Evolutionary conservation across 2,113 vertebrate genomes (phyloP).

Genomic region (Apteryx mantelli): DNA sequence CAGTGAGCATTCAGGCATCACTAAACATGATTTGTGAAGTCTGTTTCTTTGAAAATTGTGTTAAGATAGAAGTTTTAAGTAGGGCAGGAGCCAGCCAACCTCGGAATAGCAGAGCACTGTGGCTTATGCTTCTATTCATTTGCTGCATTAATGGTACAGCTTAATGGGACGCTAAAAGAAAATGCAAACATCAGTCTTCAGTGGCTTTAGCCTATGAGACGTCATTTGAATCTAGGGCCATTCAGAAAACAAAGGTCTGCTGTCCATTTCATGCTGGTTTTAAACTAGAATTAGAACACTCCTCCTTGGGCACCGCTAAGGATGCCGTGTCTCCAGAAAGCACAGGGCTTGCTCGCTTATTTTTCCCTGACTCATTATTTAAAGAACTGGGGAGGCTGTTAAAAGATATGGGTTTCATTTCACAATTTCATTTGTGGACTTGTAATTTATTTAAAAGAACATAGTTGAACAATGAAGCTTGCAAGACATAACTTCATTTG

Average conservation of each 20-base stretch:
- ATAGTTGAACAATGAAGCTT: background rate
- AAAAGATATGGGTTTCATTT: background rate
- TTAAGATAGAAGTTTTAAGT: background rate
- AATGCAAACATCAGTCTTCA: background rate
- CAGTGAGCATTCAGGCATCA: background rate
- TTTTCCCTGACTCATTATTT: background rate
- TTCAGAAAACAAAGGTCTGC: background rate
- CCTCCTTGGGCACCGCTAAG: background rate
- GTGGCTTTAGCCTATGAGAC: background rate
- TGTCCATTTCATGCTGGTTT: background rate
- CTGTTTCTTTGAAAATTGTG: constrained; percentile 4
- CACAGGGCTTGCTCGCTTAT: background rate
- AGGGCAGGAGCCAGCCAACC: background rate
- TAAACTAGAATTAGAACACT: background rate
- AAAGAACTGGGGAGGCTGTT: background rate
- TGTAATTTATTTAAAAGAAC: background rate
- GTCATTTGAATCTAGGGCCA: background rate
- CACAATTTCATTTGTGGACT: background rate
- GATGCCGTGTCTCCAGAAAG: background rate
- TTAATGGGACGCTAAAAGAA: background rate
- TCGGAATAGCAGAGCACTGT: background rate
- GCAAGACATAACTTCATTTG: background rate
- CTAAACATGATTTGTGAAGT: constrained; percentile 20
- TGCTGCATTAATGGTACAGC: background rate
- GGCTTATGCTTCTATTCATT: background rate